Evolutionary conservation across 35 echinoderm and acorn worm genomes (phyloP).

Genomic region (Hemicentrotus pulcherrimus): DNA sequence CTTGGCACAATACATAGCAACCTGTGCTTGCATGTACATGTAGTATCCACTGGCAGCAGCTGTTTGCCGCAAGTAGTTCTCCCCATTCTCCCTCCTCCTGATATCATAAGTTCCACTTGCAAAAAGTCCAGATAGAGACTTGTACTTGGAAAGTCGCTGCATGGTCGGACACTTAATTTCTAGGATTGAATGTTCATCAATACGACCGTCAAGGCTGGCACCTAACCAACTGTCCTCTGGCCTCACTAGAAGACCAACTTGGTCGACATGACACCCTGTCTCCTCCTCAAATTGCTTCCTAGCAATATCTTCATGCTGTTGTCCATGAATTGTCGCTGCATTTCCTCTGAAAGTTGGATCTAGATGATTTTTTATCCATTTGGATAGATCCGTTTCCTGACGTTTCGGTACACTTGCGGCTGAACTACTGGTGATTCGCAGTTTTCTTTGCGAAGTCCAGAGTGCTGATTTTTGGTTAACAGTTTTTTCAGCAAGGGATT

Average conservation of each 20-base stretch:
- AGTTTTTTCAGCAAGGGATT: conserved; percentile 14
- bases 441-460: conserved; percentile 33
- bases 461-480: conserved; percentile 25
- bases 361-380: conserved; percentile 43
- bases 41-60: conserved; percentile 55
- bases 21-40: conserved; percentile 57
- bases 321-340: conserved; percentile 22
- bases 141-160: conserved; percentile 9
- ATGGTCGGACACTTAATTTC: conserved; percentile 61
- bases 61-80: conserved; percentile 45
- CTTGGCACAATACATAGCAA: conserved; percentile 50
- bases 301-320: not conserved
- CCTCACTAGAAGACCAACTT: conserved; percentile 48
- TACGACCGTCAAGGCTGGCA: conserved; percentile 50
- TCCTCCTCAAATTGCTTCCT: conserved; percentile 27
- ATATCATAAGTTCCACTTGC: conserved; percentile 50
- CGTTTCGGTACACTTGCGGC: conserved; percentile 24
- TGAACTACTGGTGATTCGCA: conserved; percentile 46
- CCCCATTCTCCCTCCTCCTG: conserved; percentile 18
- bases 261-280: not conserved
- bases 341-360: conserved; percentile 28
- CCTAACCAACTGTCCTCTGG: conserved; percentile 47
- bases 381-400: not conserved
- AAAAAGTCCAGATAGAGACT: not conserved
- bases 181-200: conserved; percentile 53